Conservation (phyloP, 2,888 invertebrate species). For the Stenichneumon culpator region DNA sequence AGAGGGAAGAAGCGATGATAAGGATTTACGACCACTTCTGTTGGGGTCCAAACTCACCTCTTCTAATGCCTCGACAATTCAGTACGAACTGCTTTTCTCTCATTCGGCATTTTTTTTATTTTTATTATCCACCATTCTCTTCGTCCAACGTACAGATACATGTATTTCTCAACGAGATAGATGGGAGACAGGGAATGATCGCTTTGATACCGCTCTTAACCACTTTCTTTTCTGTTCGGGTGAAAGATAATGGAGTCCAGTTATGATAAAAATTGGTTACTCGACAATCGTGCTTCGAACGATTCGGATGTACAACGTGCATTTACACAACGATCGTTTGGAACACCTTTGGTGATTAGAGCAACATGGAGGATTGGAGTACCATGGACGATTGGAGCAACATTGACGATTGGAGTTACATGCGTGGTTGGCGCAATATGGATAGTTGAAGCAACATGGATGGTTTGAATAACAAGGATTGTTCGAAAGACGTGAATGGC, state of each 20-base stretch:
- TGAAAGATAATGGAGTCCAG: conserved; percentile 46
- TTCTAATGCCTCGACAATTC: conserved; percentile 71
- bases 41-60: conserved; percentile 60
- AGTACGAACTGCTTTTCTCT: conserved; percentile 58
- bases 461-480: no score
- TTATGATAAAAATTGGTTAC: conserved; percentile 47
- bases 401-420: neutral
- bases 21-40: conserved; percentile 76
- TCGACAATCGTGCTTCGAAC: neutral
- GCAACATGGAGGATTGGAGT: no score
- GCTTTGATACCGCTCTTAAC: conserved; percentile 28
- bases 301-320: conserved; percentile 4
- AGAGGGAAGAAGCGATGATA: conserved; percentile 78
- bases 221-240: conserved; percentile 8
- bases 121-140: conserved; percentile 26
- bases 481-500: no score
- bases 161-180: conserved; percentile 44
- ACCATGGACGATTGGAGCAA: neutral
- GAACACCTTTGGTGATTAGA: no score
- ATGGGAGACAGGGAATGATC: conserved; percentile 16
- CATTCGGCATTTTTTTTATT: conserved; percentile 35
- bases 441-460: no score
- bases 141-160: conserved; percentile 31
- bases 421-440: no score
- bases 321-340: neutral